Evolutionary conservation across 2,888 invertebrate genomes (phyloP), one percentile per base, ranked within the genome.

Genomic region (Cephus pygmeus): DNA sequence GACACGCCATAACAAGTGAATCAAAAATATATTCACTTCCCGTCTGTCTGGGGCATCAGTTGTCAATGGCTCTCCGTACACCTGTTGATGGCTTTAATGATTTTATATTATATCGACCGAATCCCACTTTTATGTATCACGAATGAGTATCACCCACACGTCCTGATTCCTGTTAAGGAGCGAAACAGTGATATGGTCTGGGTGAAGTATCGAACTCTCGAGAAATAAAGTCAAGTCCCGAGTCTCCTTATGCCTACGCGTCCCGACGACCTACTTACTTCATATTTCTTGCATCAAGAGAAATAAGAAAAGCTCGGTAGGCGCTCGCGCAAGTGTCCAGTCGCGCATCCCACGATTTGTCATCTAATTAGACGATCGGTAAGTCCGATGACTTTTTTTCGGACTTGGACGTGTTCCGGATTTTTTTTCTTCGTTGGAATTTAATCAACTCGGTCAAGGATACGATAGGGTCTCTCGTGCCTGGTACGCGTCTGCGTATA

Each of bases 71-170:
- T 56, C 2, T 15, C 23, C 56, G 9, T 23, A 23, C 56, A 56
- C 56, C 56, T 56, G 56, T 3, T 9, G 56, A 23, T 56, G 56
- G 56, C 56, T 56, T 9, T 56, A 23, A 23, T 23, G 56, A 56
- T 23, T 23, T 56, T 56, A 23, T 0, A 9, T 56, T 56, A 56
- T 9, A 23, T 56, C 9, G 6, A 56, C 23, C 56, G 73, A 79
- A 82, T 75, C 81, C 82, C 84, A 84, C 83, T 79, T 80, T 34
- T 69, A 78, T 71, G 81, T 81, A 80, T 82, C 79, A 81, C 77
- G 78, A 78, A 69, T 56, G 73, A 34, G 73, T 77, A 78, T 85
- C 86, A 84, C 87, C 86, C 85, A 87, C 87, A 83, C 86, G 23
- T 78, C 82, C 78, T 78, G 82, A 77, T 75, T 82, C 79, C 76